Base-by-base conservation (phyloP, 2,888 invertebrate species). In the Tenodera sinensis region DNA sequence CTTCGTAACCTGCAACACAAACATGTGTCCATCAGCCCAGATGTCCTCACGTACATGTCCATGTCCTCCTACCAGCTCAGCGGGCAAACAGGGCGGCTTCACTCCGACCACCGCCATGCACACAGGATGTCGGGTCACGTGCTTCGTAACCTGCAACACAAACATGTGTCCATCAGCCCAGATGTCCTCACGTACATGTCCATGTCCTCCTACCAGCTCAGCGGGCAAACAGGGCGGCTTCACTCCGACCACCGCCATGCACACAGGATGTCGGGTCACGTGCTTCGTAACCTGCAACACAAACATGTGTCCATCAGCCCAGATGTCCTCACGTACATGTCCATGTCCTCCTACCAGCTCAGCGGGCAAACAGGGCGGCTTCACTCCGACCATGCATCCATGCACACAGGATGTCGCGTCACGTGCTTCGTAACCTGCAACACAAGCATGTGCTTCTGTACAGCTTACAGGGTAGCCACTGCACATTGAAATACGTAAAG, bases 361-460 rank as follows among this genome's bases (percentile, higher is more conserved):
- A 12, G 28, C 54, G 0, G 90, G 91, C 83, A 91, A 89, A 47
- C 91, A 91, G 3, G 91, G 91, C 0, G 91, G 91, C 34, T 90
- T 89, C 14, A 91, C 90, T 8, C 90, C 91, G 87, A n/a, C n/a
- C n/a, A n/a, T n/a, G n/a, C n/a, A n/a, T n/a, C 91, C 90, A 91
- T 90, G 85, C 91, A 91, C n/a, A 91, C 90, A 4, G 91, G 91
- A 83, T 91, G 91, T 7, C 91, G 89, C 0, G 91, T 91, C 84
- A 91, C 89, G n/a, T 90, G 89, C 28, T 90, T 90, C 3, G 91
- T 91, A 34, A 91, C 91, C 91, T 91, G 89, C 9, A 87, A 89
- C n/a, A 85, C 7, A 7, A 34, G 8, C 34, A 34, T 6, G 8
- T 34, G 34, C 7, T 34, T 34, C 34, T 34, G 34, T 34, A 34